Conservation (phyloP, 2,113 vertebrate genomes). For the Lophotis ruficrista region DNA sequence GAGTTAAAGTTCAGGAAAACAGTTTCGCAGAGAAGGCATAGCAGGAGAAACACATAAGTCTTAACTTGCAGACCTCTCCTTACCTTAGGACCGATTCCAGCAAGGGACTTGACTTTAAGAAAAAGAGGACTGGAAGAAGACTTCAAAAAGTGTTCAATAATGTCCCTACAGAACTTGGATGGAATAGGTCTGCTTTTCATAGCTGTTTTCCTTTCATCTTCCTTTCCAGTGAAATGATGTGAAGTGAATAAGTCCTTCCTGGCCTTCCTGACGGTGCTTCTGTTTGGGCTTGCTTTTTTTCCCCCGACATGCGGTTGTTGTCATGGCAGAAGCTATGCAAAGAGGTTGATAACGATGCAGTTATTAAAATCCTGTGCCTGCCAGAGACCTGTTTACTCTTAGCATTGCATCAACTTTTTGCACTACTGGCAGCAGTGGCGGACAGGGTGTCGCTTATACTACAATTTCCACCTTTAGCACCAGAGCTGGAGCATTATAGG, state of each 20-base stretch:
- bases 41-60: background rate
- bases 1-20: background rate
- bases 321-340: background rate
- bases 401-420: background rate
- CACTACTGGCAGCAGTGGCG: background rate
- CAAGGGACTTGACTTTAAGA: background rate
- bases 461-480: background rate
- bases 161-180: background rate
- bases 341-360: background rate
- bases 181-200: background rate
- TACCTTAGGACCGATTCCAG: background rate
- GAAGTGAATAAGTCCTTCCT: background rate
- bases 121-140: background rate
- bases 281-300: background rate
- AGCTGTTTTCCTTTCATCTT: background rate
- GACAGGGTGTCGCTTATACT: background rate
- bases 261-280: background rate
- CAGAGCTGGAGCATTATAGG: background rate
- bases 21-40: background rate
- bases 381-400: background rate
- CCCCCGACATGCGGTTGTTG: background rate
- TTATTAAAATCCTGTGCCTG: background rate
- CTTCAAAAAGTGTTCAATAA: background rate
- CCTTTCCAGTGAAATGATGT: background rate
- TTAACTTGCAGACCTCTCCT: background rate